phyloP scores from a whole-genome alignment of 2,113 vertebrate genomes.

The Tetrax tetrax region DNA sequence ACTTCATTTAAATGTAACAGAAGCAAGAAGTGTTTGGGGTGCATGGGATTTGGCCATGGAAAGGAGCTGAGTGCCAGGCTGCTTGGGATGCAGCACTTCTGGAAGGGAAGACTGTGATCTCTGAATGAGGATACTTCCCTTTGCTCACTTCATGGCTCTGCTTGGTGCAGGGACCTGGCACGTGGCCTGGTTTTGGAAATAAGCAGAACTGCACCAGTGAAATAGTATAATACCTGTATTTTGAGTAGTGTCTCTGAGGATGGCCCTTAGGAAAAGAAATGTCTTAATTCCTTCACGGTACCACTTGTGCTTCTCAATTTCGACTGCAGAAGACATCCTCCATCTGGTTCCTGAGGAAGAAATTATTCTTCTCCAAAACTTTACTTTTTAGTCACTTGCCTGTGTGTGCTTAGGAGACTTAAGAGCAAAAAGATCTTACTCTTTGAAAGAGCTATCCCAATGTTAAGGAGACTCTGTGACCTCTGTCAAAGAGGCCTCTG shows the following conservation, averaged over 20 bases:
- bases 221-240: background rate
- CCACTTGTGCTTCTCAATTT: background rate
- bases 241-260: background rate
- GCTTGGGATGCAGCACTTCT: background rate
- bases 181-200: background rate
- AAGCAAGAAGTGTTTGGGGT: background rate
- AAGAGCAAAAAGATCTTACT: background rate
- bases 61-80: background rate
- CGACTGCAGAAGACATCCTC: background rate
- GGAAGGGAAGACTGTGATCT: background rate
- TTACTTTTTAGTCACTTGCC: background rate
- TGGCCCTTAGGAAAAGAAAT: background rate
- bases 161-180: background rate
- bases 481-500: background rate
- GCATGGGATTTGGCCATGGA: background rate
- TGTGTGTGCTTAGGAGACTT: background rate
- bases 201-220: background rate
- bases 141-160: background rate
- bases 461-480: background rate
- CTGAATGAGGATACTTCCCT: background rate
- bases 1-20: background rate
- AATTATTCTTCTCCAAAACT: background rate
- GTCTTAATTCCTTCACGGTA: background rate
- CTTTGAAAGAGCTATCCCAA: background rate
- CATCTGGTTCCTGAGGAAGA: background rate